phyloP scores from a whole-genome alignment of 2,113 vertebrate species.

The Orthonyx spaldingii region DNA sequence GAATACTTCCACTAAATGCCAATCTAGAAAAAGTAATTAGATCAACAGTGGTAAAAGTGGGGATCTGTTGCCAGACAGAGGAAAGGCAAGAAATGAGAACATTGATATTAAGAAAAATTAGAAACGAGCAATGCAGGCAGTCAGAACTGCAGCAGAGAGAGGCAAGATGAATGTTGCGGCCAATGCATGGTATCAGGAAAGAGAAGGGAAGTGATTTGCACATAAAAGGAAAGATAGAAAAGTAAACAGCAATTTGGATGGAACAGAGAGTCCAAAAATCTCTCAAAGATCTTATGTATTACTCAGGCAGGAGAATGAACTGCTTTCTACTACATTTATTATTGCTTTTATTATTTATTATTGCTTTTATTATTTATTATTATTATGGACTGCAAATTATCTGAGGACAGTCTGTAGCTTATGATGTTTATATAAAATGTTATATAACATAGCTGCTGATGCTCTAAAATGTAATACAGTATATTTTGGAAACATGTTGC shows the following conservation, averaged over 20 bases:
- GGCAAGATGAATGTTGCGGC: background rate
- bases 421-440: background rate
- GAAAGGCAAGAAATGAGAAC: background rate
- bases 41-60: background rate
- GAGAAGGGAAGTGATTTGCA: background rate
- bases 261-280: background rate
- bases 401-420: background rate
- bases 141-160: background rate
- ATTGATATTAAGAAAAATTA: background rate
- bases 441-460: background rate
- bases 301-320: fast-evolving
- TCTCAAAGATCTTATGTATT: background rate
- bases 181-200: background rate
- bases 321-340: background rate
- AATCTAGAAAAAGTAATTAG: slow-evolving; percentile 26
- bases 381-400: background rate
- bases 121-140: background rate
- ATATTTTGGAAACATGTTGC: background rate
- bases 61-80: background rate
- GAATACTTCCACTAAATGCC: background rate
- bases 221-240: background rate
- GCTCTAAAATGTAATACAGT: background rate
- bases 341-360: no score
- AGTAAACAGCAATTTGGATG: background rate
- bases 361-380: no score